phyloP scores from a whole-genome alignment of 2,888 invertebrate species.

The Heliconius aoede region DNA sequence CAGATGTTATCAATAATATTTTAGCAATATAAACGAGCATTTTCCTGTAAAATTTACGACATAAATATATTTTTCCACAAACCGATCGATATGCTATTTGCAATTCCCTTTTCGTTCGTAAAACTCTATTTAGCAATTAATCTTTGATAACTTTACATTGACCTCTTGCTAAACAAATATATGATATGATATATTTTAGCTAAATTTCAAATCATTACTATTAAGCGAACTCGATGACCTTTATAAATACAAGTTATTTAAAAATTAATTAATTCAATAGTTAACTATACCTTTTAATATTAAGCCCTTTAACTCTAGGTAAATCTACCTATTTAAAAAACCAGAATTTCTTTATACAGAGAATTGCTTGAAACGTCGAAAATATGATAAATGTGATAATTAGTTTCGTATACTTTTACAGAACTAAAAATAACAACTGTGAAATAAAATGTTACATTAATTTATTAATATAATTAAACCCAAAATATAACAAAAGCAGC shows the following conservation, averaged over 20 bases:
- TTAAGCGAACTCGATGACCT: neutral
- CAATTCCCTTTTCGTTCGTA: too few species aligned
- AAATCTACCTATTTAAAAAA: too few species aligned
- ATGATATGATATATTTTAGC: neutral
- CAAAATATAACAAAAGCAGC: neutral
- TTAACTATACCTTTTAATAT: too few species aligned
- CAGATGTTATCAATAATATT: neutral
- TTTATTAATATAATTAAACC: too few species aligned
- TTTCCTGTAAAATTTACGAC: neutral
- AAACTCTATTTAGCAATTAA: neutral
- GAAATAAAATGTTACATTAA: too few species aligned
- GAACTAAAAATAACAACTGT: too few species aligned
- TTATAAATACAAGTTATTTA: neutral
- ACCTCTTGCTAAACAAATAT: neutral
- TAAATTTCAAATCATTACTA: neutral
- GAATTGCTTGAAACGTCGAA: too few species aligned
- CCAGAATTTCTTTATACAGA: too few species aligned
- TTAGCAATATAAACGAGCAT: neutral
- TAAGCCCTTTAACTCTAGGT: too few species aligned
- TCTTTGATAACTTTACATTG: constrained; percentile 12
- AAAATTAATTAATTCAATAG: neutral
- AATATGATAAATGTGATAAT: too few species aligned
- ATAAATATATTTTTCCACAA: neutral
- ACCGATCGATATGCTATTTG: neutral
- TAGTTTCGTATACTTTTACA: too few species aligned